phyloP scores from a whole-genome alignment of 2,888 invertebrate species.

The Cerastis rubricosa region DNA sequence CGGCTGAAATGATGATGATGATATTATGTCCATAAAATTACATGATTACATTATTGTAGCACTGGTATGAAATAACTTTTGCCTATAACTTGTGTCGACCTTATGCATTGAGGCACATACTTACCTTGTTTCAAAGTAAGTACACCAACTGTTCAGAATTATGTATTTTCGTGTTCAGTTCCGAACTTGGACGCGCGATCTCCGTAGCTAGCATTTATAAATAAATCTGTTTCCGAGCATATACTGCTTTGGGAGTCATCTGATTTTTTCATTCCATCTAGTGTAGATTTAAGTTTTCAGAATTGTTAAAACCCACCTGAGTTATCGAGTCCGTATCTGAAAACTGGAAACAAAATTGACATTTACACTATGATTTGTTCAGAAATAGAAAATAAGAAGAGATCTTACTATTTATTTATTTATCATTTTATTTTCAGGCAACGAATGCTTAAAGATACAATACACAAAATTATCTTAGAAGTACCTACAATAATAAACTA shows the following conservation, averaged over 20 bases:
- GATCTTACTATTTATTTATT: not conserved
- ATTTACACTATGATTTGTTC: not conserved
- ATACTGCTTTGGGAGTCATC: conserved; percentile 65
- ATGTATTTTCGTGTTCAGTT: conserved; percentile 46
- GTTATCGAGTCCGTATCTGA: not conserved
- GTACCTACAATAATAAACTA: too few relatives aligned
- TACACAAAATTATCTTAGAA: too few relatives aligned
- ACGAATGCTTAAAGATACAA: too few relatives aligned
- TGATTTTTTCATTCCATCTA: conserved; percentile 19
- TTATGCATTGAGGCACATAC: not conserved
- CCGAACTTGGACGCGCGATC: conserved; percentile 59
- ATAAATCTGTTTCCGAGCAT: conserved; percentile 73
- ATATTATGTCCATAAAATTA: too few relatives aligned
- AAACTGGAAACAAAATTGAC: not conserved
- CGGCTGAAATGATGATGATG: too few relatives aligned
- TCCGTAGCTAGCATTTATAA: conserved; percentile 70
- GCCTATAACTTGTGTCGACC: not conserved
- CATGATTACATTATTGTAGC: too few relatives aligned
- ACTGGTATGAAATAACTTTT: conserved; percentile 7
- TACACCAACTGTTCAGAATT: conserved; percentile 45
- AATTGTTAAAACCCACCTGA: too few relatives aligned
- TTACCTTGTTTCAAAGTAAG: conserved; percentile 12
- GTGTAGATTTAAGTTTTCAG: not conserved
- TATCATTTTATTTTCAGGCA: too few relatives aligned
- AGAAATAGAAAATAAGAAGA: not conserved